Evolutionary conservation across 2,888 invertebrate species (phyloP).

Genomic region (Pterostichus madidus): DNA sequence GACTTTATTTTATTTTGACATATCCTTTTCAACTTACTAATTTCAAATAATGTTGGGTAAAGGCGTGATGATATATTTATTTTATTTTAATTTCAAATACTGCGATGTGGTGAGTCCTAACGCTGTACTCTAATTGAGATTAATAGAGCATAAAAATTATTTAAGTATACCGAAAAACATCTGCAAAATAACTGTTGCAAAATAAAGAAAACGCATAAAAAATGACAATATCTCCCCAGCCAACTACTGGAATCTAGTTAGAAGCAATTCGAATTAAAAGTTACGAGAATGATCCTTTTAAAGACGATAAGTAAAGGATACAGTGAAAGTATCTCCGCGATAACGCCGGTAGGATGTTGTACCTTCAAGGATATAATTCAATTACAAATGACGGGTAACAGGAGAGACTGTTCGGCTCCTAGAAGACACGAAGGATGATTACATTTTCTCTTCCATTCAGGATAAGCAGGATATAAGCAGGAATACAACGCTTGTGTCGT

Average conservation of each 20-base stretch:
- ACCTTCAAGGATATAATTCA: conserved; percentile 47
- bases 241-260: not conserved
- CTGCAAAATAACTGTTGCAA: too few species aligned
- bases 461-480: conserved; percentile 42
- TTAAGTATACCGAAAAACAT: too few species aligned
- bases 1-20: too few species aligned
- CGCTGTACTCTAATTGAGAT: too few species aligned
- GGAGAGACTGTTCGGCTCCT: conserved; percentile 13
- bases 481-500: conserved; percentile 11
- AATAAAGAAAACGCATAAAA: too few species aligned
- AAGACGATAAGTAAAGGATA: conserved; percentile 28
- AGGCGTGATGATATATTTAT: too few species aligned
- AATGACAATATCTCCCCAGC: too few species aligned
- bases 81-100: too few species aligned
- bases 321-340: conserved; percentile 23
- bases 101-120: too few species aligned
- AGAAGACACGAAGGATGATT: conserved; percentile 29
- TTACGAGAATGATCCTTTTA: conserved; percentile 24
- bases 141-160: too few species aligned
- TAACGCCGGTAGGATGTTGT: conserved; percentile 6
- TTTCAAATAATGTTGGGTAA: too few species aligned
- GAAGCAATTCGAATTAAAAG: conserved; percentile 15
- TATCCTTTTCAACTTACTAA: too few species aligned
- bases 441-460: conserved; percentile 24
- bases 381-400: conserved; percentile 36